Conservation (phyloP, 2,797 vertebrate species). For the Pseudochromis fuscus region DNA sequence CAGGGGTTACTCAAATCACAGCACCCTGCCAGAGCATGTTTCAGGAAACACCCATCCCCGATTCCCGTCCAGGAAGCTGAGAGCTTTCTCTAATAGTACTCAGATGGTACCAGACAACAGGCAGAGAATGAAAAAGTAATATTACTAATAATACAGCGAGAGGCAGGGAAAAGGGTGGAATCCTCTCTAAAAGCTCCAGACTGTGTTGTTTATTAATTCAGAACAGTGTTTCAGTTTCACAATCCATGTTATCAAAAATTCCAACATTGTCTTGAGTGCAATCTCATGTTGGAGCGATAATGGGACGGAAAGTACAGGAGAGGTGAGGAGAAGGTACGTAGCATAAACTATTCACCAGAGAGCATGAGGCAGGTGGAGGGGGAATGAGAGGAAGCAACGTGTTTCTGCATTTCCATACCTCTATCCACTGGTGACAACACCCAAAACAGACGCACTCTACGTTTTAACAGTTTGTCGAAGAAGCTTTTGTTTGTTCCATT, state of each 20-base stretch:
- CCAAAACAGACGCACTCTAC: conserved; percentile 74
- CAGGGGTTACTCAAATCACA: conserved; percentile 73
- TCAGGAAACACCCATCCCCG: conserved; percentile 66
- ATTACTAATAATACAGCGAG: conserved; percentile 79
- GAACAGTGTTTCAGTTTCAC: conserved; percentile 85
- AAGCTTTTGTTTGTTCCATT: conserved; percentile 84
- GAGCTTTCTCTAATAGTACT: conserved; percentile 81
- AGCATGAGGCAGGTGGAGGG: conserved; percentile 67
- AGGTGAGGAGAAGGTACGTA: conserved; percentile 71
- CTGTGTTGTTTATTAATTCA: conserved; percentile 89
- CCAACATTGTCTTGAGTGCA: conserved; percentile 87
- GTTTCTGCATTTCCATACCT: conserved; percentile 74
- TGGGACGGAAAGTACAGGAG: conserved; percentile 78
- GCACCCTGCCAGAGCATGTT: conserved; percentile 68
- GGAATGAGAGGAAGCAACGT: conserved; percentile 63
- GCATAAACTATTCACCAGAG: conserved; percentile 86
- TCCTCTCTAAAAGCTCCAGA: conserved; percentile 81
- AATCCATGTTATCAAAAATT: conserved; percentile 88
- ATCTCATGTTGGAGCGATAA: conserved; percentile 84
- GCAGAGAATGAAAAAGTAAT: conserved; percentile 80
- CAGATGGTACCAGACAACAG: conserved; percentile 66
- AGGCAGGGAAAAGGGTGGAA: conserved; percentile 67
- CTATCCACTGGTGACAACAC: conserved; percentile 74
- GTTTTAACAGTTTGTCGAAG: conserved; percentile 83
- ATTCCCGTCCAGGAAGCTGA: conserved; percentile 64